Evolutionary conservation across 2,888 invertebrate species (phyloP).

Genomic region (Polydrusus tereticollis): DNA sequence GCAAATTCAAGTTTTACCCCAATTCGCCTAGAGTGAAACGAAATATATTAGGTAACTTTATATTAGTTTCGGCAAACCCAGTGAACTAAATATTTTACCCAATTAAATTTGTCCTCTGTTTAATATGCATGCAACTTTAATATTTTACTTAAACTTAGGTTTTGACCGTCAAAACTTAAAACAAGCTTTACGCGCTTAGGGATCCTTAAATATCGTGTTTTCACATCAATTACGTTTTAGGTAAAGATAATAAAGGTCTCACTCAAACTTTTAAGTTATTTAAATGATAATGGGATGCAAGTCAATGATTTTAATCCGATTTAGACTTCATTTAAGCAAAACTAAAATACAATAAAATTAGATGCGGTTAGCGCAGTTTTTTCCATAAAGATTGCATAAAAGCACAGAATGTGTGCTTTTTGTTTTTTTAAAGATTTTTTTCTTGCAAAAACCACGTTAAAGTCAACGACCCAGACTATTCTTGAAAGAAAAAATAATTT

Average conservation of each 20-base stretch:
- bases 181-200: conserved; percentile 13
- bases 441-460: too few species aligned
- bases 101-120: conserved; percentile 37
- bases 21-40: conserved; percentile 26
- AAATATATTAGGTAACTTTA: conserved; percentile 38
- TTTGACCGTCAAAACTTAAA: conserved; percentile 20
- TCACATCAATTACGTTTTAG: conserved; percentile 11
- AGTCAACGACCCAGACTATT: too few species aligned
- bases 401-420: too few species aligned
- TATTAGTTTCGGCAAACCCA: conserved; percentile 31
- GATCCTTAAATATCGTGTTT: not conserved
- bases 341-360: too few species aligned
- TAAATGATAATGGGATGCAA: not conserved
- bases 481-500: too few species aligned
- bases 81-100: conserved; percentile 38
- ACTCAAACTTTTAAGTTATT: not conserved
- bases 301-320: too few species aligned
- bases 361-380: too few species aligned
- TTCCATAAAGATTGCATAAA: too few species aligned
- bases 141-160: conserved; percentile 27
- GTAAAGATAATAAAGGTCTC: not conserved
- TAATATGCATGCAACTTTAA: conserved; percentile 42
- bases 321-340: too few species aligned
- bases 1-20: not conserved
- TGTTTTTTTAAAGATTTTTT: too few species aligned